Base-by-base conservation (phyloP, 2,797 vertebrate species). In the Brachyalestes nurse region DNA sequence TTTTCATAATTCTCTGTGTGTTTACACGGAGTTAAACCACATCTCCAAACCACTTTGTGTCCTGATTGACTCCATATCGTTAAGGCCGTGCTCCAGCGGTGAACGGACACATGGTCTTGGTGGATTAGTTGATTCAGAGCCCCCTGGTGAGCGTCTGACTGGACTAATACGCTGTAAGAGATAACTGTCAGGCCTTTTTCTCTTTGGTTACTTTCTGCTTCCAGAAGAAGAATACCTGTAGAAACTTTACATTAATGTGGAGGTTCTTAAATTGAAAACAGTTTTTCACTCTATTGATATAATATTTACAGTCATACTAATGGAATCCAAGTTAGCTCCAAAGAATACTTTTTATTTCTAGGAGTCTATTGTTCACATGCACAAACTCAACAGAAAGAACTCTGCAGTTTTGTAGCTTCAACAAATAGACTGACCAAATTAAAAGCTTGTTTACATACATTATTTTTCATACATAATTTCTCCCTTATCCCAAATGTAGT, bases 61-160 rank as follows among this genome's bases (percentile, higher is more conserved):
- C 81, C 72, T 83, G 89, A 89, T 87, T 85, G 78, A 86, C 84
- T 86, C 69, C 85, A 80, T 80, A 80, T 70, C 85, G 75, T 77
- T 84, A 79, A 73, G 78, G 77, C 73, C 62, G 55, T 49, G 51
- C 53, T 82, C 71, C 78, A 86, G 80, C 80, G 81, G 72, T 72
- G 77, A 82, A 79, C 62, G 75, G 53, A 72, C 72, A 75, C 74
- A 78, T 21, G 34, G 74, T 81, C 79, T 85, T 78, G 79, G 84
- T 55, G 80, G 72, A 83, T 79, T 82, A 83, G 72, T 79, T 82
- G 47, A 76, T 82, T 53, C 42, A 62, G 74, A 58, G 80, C 72
- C 58, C 60, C 72, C 78, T 82, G 74, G 85, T 84, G 86, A 83
- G 86, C 83, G 82, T 82, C 82, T 79, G 74, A 74, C 69, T 55